Evolutionary conservation across 53 echinoderm and acorn worm species (phyloP).

Genomic region (Crossaster papposus): DNA sequence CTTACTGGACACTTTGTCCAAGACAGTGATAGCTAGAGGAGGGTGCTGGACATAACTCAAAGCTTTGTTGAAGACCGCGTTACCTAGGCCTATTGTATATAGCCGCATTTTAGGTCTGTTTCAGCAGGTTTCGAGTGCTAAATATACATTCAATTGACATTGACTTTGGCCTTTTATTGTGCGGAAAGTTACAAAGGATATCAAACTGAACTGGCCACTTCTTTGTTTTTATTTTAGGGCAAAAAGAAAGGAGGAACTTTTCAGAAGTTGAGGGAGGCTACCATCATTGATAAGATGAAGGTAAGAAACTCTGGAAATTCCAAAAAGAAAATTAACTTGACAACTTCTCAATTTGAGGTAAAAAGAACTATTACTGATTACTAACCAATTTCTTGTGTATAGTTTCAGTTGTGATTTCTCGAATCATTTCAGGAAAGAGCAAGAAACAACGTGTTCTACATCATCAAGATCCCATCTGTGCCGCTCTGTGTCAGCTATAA

Average conservation of each 20-base stretch:
- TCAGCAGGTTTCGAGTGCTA: no score
- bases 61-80: no score
- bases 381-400: no score
- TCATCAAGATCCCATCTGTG: constrained; percentile 98
- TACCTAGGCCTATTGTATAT: no score
- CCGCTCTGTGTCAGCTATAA: constrained; percentile 95
- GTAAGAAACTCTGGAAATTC: constrained; percentile 33
- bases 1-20: no score
- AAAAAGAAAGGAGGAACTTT: constrained; percentile 79
- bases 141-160: no score
- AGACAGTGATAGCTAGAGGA: no score
- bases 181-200: not conserved
- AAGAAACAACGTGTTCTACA: constrained; percentile 90
- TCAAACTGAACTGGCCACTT: not conserved
- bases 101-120: no score
- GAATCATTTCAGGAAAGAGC: constrained; percentile 76
- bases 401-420: no score
- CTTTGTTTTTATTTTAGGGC: constrained; percentile 46
- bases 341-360: not conserved
- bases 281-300: constrained; percentile 97
- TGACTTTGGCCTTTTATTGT: no score
- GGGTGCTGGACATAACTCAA: no score
- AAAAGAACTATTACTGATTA: not conserved
- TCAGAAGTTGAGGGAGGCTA: constrained; percentile 64
- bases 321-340: not conserved